Base-by-base conservation (phyloP, 1,140 invertebrate species). In the Papilio polytes region DNA sequence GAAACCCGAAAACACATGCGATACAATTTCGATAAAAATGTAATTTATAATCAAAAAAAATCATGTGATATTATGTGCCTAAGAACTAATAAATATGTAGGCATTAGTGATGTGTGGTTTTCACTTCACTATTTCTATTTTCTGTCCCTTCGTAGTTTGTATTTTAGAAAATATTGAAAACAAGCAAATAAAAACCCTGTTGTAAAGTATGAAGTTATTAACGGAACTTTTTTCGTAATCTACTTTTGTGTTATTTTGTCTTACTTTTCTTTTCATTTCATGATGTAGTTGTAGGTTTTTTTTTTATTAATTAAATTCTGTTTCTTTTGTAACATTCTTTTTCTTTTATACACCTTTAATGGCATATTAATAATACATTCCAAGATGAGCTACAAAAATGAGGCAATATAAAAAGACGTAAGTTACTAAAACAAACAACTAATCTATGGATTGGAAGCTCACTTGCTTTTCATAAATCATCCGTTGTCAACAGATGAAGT, bases 401-500 rank as follows among this genome's bases (percentile, higher is more conserved):
- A 22, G 20, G 22, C 20, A 56, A 56, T 59, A 59, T 9, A 59
- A 22, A 18, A 6, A 4, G 3, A 51, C 18, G 48, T n/a, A n/a
- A n/a, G n/a, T n/a, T n/a, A n/a, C n/a, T 4, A 12, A 48, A 13
- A 48, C 12, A 48, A 56, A 20, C 6, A 20, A 6, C 2, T 53
- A 56, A 20, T 56, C 18, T 56, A 56, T 56, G 53, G 53, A 6
- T 15, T 4, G 48, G 0, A 13, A 20, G 53, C n/a, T 56, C 53
- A 18, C n/a, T n/a, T 7, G 53, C 53, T 8, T 56, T 18, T 74
- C 10, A 44, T 4, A 20, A 8, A 13, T 48, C 36, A 41, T 10
- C 36, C n/a, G 72, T 41, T 86, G 20, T 82, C 84, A 84, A 59
- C 90, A 91, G 91, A 92, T 84, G 85, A 89, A 59, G 88, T 87